Conservation (phyloP, 2,888 invertebrate genomes). For the Priocnemis perturbator region DNA sequence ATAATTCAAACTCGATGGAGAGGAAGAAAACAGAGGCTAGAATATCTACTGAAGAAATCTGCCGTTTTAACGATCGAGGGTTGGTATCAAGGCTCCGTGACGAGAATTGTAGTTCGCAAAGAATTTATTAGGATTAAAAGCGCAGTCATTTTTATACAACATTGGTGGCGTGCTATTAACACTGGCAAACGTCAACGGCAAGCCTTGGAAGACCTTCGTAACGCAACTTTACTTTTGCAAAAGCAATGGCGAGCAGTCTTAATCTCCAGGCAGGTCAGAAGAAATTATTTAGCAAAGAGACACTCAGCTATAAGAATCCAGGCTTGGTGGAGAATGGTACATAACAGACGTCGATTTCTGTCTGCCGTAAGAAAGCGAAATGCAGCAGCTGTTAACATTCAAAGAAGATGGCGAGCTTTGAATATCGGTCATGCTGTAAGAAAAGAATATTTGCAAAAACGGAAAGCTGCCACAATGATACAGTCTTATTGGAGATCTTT, state of each 20-base stretch:
- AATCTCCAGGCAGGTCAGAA: slow-evolving; percentile 59
- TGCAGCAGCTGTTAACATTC: slow-evolving; percentile 69
- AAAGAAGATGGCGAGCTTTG: slow-evolving; percentile 73
- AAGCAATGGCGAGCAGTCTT: slow-evolving; percentile 31
- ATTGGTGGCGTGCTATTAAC: slow-evolving; percentile 41
- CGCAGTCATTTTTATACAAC: slow-evolving; percentile 53
- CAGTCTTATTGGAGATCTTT: slow-evolving; percentile 26
- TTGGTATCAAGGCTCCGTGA: slow-evolving; percentile 35
- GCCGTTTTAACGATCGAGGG: slow-evolving; percentile 55
- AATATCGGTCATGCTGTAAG: slow-evolving; percentile 53
- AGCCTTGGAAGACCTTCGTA: slow-evolving; percentile 25
- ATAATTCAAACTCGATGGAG: slow-evolving; percentile 75
- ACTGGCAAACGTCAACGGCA: slow-evolving; percentile 8
- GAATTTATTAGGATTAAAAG: slow-evolving; percentile 52
- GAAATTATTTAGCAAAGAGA: slow-evolving; percentile 57
- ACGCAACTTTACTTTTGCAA: slow-evolving; percentile 30
- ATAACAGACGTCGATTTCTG: neutral
- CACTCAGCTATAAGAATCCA: slow-evolving; percentile 63
- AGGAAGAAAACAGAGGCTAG: slow-evolving; percentile 23
- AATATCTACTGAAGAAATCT: slow-evolving; percentile 35
- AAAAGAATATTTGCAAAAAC: neutral
- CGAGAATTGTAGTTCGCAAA: slow-evolving; percentile 62
- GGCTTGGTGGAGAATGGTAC: slow-evolving; percentile 50
- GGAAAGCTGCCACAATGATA: slow-evolving; percentile 14
- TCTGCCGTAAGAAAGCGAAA: slow-evolving; percentile 8